Base-by-base conservation (phyloP, 2,888 invertebrate genomes). In the Cistogaster globosa region DNA sequence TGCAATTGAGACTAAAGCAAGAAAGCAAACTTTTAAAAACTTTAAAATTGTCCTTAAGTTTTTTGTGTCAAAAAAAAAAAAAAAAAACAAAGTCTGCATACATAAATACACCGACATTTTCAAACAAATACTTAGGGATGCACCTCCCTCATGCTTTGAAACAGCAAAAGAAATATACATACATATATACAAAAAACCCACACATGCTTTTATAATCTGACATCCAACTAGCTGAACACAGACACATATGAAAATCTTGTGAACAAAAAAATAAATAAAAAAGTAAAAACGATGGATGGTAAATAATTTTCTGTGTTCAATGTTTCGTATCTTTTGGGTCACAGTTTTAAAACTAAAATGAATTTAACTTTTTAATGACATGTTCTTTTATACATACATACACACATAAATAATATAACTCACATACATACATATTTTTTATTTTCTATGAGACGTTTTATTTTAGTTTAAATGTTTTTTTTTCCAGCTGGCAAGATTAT, bases 11-110 rank as follows among this genome's bases (percentile, higher is more conserved):
- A 85, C 81, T 81, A 42, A 74, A 85, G 74, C 78, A 77, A 74
- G 77, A 85, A 81, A 81, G 79, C 53, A 79, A 78, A 85, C 77
- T 81, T 80, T 81, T 69, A 65, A 85, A 85, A 81, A 81, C 69
- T 85, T 85, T 85, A 74, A 84, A 85, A 85, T 81, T 85, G 84
- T 85, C 76, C 76, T 81, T 63, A 74, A 85, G 77, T 85, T 85
- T 84, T 8, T 81, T 81, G 77, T 81, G 84, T 74, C 63, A 81
- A 78, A 74, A 74, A 76, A 26, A 26, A 26, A 26, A 26, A 4
- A 74, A 74, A 76, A 26, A 26, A 26, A 26, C 1, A 4, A 82
- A 81, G 55, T 81, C 48, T 48, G 67, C 60, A 76, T 68, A 62
- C 53, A 63, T 45, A 71, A 14, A 57, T 36, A 68, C 32, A 78